phyloP scores from a whole-genome alignment of 2,113 vertebrate genomes.

The Microtus montanus region DNA sequence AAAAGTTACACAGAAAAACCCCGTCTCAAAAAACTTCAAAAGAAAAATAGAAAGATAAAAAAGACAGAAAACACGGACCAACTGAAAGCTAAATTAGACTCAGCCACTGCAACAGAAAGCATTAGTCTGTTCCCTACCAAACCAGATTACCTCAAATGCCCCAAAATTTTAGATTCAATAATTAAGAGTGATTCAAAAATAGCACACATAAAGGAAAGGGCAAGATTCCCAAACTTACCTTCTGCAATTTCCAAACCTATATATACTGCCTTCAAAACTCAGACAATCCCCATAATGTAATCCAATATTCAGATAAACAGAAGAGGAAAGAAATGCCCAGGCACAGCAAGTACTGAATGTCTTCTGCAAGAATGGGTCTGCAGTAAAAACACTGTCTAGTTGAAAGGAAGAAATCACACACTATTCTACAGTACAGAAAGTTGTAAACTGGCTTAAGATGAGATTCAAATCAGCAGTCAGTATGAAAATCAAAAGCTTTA shows the following conservation, averaged over 20 bases:
- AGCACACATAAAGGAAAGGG: neutral
- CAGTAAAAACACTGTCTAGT: neutral
- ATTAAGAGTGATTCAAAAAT: constrained; percentile 7
- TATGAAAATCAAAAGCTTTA: constrained; percentile 57
- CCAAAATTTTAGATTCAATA: neutral
- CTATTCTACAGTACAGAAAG: neutral
- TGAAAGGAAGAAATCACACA: neutral
- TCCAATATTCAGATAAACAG: neutral
- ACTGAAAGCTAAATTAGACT: neutral
- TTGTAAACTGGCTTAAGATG: constrained; percentile 25
- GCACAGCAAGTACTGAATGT: constrained; percentile 5
- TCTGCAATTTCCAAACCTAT: neutral
- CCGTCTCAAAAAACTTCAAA: too few relatives aligned
- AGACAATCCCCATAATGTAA: constrained; percentile 55
- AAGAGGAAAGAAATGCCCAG: neutral
- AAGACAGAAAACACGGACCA: neutral
- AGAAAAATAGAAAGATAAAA: too few relatives aligned
- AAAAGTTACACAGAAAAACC: too few relatives aligned
- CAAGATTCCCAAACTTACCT: constrained; percentile 20
- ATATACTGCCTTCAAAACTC: constrained; percentile 41
- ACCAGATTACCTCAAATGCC: neutral
- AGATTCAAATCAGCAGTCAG: constrained; percentile 28
- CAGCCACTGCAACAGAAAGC: neutral
- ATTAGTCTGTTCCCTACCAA: neutral
- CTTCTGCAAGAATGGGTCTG: neutral